Base-by-base conservation (phyloP, 2,888 invertebrate species). In the Tanypteryx hageni region DNA sequence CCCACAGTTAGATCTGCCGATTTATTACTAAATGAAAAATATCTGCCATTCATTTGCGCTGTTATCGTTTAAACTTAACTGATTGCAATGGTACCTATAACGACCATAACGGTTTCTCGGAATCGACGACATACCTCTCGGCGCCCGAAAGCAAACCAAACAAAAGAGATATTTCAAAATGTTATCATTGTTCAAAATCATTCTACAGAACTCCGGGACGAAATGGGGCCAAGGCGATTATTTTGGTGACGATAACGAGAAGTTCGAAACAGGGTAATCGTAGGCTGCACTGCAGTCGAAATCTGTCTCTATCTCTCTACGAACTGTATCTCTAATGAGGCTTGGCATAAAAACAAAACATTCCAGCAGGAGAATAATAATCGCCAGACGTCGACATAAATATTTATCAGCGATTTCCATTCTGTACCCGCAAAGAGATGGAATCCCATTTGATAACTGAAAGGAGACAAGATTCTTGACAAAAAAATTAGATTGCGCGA, bases 381-480 rank as follows among this genome's bases (percentile, higher is more conserved):
- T 76, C 22, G 27, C 76, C 13, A 27, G 27, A 27, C 22, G 76
- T 22, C 76, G 76, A 76, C 76, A 76, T 76, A 13, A 27, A 76
- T 76, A 76, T 76, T 76, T 76, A 76, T 76, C 76, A 76, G 22
- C 11, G 4, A 22, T 76, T 76, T 22, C 7, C 76, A 76, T 76
- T 27, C 76, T 27, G 13, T 14, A 11, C 27, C 9, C 10, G 8
- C 27, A 13, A 27, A 76, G 27, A 27, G 76, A 76, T 76, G 9
- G 76, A 76, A 22, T 76, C 11, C 22, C 18, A 11, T 7, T 13
- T 27, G 76, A 76, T 76, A 76, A 76, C 11, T 11, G 22, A 27
- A 44, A 9, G 76, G 76, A 22, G 76, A 76, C 76, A 27, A 76
- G 76, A 76, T 76, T 76, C 76, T 11, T 76, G 76, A 76, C 76